Percentiles rank a stretch among this genome's conserved stretches.
Evolutionary conservation across 2,888 invertebrate genomes (phyloP).

Genomic region (Xestia c-nigrum): DNA sequence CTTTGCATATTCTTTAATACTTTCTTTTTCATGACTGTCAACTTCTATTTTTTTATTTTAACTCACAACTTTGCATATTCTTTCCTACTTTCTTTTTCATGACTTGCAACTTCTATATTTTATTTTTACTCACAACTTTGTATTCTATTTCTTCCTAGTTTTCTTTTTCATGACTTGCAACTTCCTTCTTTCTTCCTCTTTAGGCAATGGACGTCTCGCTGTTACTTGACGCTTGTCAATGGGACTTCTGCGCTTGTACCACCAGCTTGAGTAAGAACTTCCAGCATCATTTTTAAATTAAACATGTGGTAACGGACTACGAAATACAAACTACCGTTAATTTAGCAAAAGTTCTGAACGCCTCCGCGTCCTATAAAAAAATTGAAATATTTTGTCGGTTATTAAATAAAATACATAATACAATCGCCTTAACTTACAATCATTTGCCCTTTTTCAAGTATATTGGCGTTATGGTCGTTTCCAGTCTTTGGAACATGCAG

Average conservation of each 20-base stretch:
- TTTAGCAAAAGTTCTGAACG: background rate
- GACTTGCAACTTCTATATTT: background rate
- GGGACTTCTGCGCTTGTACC: slow-evolving; percentile 94
- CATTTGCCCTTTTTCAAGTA: background rate
- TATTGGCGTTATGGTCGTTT: too few species aligned
- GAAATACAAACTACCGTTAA: too few species aligned
- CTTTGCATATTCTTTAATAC: background rate
- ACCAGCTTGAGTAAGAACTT: slow-evolving; percentile 78
- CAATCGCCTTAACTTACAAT: too few species aligned
- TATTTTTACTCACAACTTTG: too few species aligned
- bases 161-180: background rate
- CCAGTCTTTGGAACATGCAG: too few species aligned
- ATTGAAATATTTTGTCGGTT: background rate
- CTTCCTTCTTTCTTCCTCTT: slow-evolving; percentile 31
- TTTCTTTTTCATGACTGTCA: background rate
- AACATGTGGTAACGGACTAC: too few species aligned
- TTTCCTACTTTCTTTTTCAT: too few species aligned
- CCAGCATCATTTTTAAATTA: background rate
- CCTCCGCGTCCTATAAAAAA: background rate
- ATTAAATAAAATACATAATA: background rate
- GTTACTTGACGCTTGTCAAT: slow-evolving; percentile 93
- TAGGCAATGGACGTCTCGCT: slow-evolving; percentile 92
- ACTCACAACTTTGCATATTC: background rate
- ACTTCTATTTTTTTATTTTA: too few species aligned
- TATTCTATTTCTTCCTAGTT: background rate